These are phyloP conservation scores for Eupithecia subumbrata DNA, from an alignment of 2,888 invertebrate species.

Conservation along the genomic window DNA sequence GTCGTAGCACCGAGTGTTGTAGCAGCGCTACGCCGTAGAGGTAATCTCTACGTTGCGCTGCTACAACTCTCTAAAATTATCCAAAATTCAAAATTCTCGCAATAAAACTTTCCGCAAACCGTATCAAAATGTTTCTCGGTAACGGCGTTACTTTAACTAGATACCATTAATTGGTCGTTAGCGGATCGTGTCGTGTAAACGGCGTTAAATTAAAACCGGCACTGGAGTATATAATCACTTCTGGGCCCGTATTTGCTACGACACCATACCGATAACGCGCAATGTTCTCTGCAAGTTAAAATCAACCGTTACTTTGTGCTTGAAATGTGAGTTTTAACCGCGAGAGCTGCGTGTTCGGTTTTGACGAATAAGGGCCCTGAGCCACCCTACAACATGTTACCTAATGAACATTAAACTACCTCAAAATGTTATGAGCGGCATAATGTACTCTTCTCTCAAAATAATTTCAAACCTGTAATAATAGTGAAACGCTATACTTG, in stretches of 20 bases:
- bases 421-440: neutral
- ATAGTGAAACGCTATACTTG: constrained; percentile 10
- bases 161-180: constrained; percentile 61
- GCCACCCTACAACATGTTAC: neutral
- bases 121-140: constrained; percentile 24
- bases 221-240: constrained; percentile 57
- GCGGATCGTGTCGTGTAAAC: constrained; percentile 52
- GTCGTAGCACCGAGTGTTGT: neutral
- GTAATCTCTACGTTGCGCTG: neutral
- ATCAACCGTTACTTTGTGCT: neutral
- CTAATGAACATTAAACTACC: constrained; percentile 16
- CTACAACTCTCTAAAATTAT: neutral
- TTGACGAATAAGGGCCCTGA: neutral
- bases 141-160: constrained; percentile 47
- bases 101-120: constrained; percentile 14
- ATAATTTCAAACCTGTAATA: constrained; percentile 1
- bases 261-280: neutral
- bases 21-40: neutral
- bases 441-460: neutral
- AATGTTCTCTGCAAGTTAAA: neutral
- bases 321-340: neutral
- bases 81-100: neutral
- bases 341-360: neutral
- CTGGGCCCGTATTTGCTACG: constrained; percentile 30
- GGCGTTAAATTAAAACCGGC: constrained; percentile 63